Percentiles rank a stretch among this genome's conserved stretches.
Evolutionary conservation across 2,797 vertebrate genomes (phyloP).

Genomic region (Botia almorhae): DNA sequence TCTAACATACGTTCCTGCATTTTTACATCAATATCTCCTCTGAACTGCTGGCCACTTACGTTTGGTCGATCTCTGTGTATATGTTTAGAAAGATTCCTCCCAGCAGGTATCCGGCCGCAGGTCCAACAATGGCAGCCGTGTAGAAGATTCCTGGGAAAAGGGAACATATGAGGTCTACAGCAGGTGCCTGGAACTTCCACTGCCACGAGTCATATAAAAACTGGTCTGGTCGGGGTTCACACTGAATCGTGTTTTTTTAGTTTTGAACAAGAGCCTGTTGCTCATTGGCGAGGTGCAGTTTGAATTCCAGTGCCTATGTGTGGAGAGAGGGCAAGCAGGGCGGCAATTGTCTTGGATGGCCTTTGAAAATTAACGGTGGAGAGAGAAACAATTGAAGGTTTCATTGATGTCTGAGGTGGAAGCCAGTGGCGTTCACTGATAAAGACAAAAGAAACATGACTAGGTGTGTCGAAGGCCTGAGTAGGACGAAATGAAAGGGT

Average conservation of each 20-base stretch:
- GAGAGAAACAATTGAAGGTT: conserved; percentile 55
- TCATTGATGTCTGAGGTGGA: conserved; percentile 56
- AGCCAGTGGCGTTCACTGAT: conserved; percentile 47
- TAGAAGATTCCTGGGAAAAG: conserved; percentile 87
- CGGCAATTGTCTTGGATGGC: conserved; percentile 51
- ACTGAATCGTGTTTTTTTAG: conserved; percentile 36
- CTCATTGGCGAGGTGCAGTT: background rate
- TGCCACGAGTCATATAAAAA: conserved; percentile 15
- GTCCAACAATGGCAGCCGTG: conserved; percentile 93
- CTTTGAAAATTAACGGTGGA: conserved; percentile 54
- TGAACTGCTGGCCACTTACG: conserved; percentile 78
- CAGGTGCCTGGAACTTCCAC: background rate
- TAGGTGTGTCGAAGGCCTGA: conserved; percentile 41
- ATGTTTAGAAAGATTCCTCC: conserved; percentile 93
- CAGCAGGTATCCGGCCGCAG: conserved; percentile 93
- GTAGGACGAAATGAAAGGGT: conserved; percentile 17
- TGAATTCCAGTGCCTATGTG: conserved; percentile 35
- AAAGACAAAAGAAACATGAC: conserved; percentile 41
- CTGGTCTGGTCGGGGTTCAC: conserved; percentile 25
- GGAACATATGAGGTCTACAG: conserved; percentile 14
- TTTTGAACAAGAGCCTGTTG: conserved; percentile 41
- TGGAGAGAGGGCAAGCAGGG: conserved; percentile 34
- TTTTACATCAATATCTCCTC: background rate
- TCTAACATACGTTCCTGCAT: background rate
- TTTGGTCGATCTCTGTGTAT: conserved; percentile 84